Conservation (phyloP, 2,888 invertebrate species). For the Strigamia crassipes region DNA sequence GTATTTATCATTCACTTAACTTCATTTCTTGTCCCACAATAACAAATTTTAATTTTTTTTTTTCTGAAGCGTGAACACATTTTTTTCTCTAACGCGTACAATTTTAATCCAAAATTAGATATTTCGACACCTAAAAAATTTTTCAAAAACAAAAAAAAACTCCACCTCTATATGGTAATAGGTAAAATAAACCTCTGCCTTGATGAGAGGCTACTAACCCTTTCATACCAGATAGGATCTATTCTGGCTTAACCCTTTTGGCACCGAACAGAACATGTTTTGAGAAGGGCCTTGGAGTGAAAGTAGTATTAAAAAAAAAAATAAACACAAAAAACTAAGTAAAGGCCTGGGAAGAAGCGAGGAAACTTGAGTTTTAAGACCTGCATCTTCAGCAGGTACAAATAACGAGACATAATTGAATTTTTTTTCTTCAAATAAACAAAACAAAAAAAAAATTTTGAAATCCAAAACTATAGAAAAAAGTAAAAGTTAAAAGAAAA, state of each 20-base stretch:
- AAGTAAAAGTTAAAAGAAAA: too few species aligned
- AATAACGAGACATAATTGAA: too few species aligned
- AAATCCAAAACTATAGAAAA: too few species aligned
- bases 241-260: constrained; percentile 39
- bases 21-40: not conserved
- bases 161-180: too few species aligned
- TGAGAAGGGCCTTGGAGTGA: not conserved
- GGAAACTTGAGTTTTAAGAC: too few species aligned
- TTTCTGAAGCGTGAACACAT: not conserved
- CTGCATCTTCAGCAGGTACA: too few species aligned
- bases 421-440: too few species aligned
- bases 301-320: not conserved
- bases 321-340: constrained; percentile 8
- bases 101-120: too few species aligned
- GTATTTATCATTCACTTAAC: too few species aligned
- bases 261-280: not conserved
- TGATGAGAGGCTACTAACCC: constrained; percentile 36
- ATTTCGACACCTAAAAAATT: not conserved
- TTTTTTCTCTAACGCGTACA: too few species aligned
- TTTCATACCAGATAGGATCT: constrained; percentile 22
- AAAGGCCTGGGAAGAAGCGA: not conserved
- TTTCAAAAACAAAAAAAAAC: not conserved
- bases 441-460: too few species aligned
- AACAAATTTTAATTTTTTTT: not conserved
- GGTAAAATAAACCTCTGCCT: not conserved